These are phyloP conservation scores for Drosophila kohkoa DNA, from an alignment of 1,140 invertebrate species.

Conservation along the genomic window DNA sequence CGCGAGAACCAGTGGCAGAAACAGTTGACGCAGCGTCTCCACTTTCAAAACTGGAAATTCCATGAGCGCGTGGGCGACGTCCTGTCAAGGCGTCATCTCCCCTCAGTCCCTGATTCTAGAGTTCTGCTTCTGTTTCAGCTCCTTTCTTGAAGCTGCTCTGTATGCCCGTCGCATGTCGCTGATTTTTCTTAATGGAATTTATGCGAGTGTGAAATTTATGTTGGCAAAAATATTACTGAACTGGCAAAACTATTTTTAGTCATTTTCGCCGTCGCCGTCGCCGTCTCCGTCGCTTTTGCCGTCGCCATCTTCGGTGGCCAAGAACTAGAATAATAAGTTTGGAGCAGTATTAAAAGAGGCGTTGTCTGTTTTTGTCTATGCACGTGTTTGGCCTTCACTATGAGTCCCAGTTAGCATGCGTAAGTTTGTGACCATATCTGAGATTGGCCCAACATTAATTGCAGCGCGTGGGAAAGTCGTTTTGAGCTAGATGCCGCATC, in stretches of 20 bases:
- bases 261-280: background rate
- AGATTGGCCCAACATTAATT: constrained; percentile 52
- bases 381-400: constrained; percentile 34
- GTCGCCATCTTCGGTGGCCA: background rate
- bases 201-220: constrained; percentile 82
- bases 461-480: constrained; percentile 53
- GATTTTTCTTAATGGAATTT: constrained; percentile 83
- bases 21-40: constrained; percentile 80
- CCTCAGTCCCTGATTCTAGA: too few species aligned
- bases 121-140: too few species aligned
- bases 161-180: constrained; percentile 79
- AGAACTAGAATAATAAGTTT: constrained; percentile 5
- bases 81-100: constrained; percentile 35
- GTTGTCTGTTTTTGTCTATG: constrained; percentile 22
- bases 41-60: constrained; percentile 71
- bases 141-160: constrained; percentile 34
- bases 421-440: constrained; percentile 5
- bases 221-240: constrained; percentile 61
- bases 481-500: constrained; percentile 16
- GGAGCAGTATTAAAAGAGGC: constrained; percentile 30
- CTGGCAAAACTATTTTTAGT: constrained; percentile 75
- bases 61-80: constrained; percentile 56
- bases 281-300: too few species aligned
- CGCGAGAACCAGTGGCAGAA: constrained; percentile 58
- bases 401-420: constrained; percentile 4